Evolutionary conservation across 2,797 vertebrate species (phyloP), one percentile per base, ranked within the genome.

Genomic region (Alauda arvensis): DNA sequence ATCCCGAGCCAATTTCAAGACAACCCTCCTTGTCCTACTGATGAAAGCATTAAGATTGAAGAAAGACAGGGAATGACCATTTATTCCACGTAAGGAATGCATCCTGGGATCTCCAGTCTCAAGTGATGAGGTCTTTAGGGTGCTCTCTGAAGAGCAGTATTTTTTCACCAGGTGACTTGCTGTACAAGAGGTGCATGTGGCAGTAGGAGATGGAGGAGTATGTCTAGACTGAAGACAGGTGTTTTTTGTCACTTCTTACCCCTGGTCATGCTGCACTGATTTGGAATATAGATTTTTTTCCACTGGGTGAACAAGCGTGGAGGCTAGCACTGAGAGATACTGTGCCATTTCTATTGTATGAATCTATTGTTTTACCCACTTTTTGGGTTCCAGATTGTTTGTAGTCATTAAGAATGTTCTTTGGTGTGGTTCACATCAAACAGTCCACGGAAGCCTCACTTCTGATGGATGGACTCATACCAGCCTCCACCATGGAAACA

Each of bases 61-160:
- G 97, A 98, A 53, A 96, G 98, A 34, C 97, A 97, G 1, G 97
- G 94, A 91, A 98, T 99, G 97, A 98, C 98, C 1, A 96, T 99
- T 94, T 99, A 98, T 28, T 96, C 98, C 83, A 97, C 77, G 98
- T 99, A 97, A 91, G 98, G 89, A 69, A 29, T 4, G 0, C 3
- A 9, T 81, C 31, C 48, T 61, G 39, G 14, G 21, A 31, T 93
- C 88, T 79, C 49, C 20, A 63, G 2, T 74, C 29, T 18, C 49
- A 53, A 51, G 43, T 56, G 25, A 42, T 74, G n/a, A 62, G 18
- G n/a, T 61, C 68, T 84, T 31, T 34, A 53, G 60, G 3, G 1
- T 67, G 21, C 37, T 37, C 55, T 49, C 37, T 89, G 48, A 88
- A 83, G 43, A 29, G 51, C 56, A 28, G 4, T 8, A 11, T 57